Conservation (phyloP, 2,113 vertebrate genomes). For the Mormoops blainvillei region DNA sequence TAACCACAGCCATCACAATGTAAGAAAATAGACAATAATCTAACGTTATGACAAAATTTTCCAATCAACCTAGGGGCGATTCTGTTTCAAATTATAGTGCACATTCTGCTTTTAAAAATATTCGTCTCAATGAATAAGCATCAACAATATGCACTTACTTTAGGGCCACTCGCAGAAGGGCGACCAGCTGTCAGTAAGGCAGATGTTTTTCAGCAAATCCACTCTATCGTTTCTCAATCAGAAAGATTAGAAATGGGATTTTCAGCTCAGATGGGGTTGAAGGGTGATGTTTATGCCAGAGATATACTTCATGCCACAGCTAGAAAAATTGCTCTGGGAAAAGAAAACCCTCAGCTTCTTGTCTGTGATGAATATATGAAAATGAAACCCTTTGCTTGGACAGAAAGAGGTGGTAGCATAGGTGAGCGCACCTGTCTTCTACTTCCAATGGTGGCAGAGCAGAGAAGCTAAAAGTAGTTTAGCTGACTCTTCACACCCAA, state of each 20-base stretch:
- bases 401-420: neutral
- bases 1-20: neutral
- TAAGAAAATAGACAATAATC: neutral
- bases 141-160: neutral
- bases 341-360: neutral
- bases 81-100: neutral
- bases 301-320: slow-evolving; percentile 50
- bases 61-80: neutral
- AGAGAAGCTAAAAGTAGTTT: neutral
- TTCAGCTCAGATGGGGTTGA: slow-evolving; percentile 58
- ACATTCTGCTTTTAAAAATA: neutral
- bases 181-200: slow-evolving; percentile 37
- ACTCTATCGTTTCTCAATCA: slow-evolving; percentile 73
- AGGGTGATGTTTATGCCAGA: slow-evolving; percentile 61
- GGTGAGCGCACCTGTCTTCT: neutral
- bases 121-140: neutral
- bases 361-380: slow-evolving; percentile 53
- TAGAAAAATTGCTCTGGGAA: slow-evolving; percentile 61
- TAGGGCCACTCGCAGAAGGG: neutral
- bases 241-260: slow-evolving; percentile 73
- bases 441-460: neutral
- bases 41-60: neutral
- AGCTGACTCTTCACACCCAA: neutral
- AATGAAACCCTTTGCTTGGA: neutral
- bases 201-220: slow-evolving; percentile 48